These are phyloP conservation scores for Tigriopus californicus DNA, from an alignment of 2,888 invertebrate species.

Conservation along the genomic window DNA sequence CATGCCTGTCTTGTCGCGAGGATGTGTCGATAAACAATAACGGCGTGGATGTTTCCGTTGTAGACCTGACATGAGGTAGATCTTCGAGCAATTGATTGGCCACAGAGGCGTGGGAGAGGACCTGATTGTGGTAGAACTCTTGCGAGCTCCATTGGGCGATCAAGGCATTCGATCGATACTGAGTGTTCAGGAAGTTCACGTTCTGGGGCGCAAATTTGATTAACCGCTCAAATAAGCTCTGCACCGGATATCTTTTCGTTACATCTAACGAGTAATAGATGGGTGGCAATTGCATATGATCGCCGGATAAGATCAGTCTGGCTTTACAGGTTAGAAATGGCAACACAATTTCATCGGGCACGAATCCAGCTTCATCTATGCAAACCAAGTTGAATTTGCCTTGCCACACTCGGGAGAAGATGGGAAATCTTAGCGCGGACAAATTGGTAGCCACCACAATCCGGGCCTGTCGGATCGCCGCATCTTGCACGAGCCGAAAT, in stretches of 20 bases:
- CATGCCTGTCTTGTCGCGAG: background rate
- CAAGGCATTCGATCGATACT: background rate
- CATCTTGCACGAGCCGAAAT: slow-evolving; percentile 17
- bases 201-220: background rate
- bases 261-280: background rate
- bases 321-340: background rate
- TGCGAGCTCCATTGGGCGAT: slow-evolving; percentile 1
- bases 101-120: background rate
- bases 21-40: slow-evolving; percentile 3
- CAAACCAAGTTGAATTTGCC: background rate
- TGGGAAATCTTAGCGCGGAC: background rate
- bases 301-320: slow-evolving; percentile 1
- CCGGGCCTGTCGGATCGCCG: slow-evolving; percentile 18
- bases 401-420: background rate
- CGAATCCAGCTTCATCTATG: slow-evolving; percentile 14
- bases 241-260: background rate
- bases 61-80: background rate
- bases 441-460: slow-evolving; percentile 17
- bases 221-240: background rate
- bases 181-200: background rate
- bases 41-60: background rate
- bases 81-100: background rate
- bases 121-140: background rate
- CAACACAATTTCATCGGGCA: background rate
- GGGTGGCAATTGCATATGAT: slow-evolving; percentile 12